Conservation (phyloP, 2,888 invertebrate genomes). For the Nephrocerus scutellatus region DNA sequence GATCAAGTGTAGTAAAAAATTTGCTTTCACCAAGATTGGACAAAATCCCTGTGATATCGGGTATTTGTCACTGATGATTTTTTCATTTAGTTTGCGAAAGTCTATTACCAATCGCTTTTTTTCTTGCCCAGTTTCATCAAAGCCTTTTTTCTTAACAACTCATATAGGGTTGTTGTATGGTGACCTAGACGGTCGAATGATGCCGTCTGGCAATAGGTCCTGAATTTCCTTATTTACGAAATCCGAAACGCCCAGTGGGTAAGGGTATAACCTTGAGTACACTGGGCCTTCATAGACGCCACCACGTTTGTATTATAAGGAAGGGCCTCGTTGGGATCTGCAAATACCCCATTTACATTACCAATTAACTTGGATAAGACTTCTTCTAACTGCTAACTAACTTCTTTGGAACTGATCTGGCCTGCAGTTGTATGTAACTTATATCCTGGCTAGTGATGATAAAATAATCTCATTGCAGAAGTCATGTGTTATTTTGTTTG, state of each 20-base stretch:
- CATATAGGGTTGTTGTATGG: too few relatives aligned
- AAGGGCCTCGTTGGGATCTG: conserved; percentile 12
- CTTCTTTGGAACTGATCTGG: background rate
- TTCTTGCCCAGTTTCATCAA: too few relatives aligned
- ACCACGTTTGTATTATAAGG: conserved; percentile 14
- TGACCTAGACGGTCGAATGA: conserved; percentile 10
- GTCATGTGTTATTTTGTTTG: background rate
- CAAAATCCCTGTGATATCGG: too few relatives aligned
- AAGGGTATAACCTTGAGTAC: conserved; percentile 13
- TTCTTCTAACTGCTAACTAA: conserved; percentile 1
- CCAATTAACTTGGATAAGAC: conserved; percentile 7
- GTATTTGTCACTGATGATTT: too few relatives aligned
- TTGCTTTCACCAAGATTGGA: background rate
- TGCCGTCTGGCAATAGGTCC: conserved; percentile 7
- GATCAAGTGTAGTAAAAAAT: too few relatives aligned
- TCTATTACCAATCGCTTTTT: too few relatives aligned
- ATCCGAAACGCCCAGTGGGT: conserved; percentile 10
- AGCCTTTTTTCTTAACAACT: too few relatives aligned
- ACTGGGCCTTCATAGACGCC: conserved; percentile 9
- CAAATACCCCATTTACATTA: conserved; percentile 6
- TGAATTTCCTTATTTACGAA: conserved; percentile 9
- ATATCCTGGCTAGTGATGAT: too few relatives aligned
- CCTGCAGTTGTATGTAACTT: background rate
- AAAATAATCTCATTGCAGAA: too few relatives aligned
- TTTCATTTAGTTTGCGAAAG: too few relatives aligned